A percentile compares a stretch with the other conserved stretches of the same genome.
Conservation (phyloP, 2,113 vertebrate genomes). For the Halcyon malimbica region DNA sequence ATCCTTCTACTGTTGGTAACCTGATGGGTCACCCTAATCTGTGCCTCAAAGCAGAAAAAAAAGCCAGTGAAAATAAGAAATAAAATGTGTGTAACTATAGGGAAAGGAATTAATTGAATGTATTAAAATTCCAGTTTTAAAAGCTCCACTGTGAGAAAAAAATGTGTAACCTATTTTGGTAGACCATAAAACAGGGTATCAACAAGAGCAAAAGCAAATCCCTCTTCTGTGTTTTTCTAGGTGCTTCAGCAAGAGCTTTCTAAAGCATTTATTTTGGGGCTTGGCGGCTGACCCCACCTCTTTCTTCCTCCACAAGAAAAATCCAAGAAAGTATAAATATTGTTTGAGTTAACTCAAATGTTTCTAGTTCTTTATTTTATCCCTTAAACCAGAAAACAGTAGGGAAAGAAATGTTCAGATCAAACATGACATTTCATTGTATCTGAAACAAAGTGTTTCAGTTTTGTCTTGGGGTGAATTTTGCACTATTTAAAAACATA, state of each 20-base stretch:
- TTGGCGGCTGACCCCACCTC: background rate
- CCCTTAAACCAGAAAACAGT: background rate
- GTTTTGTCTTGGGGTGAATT: background rate
- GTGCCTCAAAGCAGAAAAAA: background rate
- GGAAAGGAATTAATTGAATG: background rate
- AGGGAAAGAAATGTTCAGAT: background rate
- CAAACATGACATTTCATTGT: background rate
- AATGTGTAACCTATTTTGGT: background rate
- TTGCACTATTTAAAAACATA: slow-evolving; percentile 31
- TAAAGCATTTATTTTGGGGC: background rate
- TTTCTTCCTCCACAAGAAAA: background rate
- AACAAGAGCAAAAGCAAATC: background rate
- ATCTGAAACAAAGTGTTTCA: background rate
- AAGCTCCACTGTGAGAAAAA: background rate
- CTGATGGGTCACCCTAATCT: background rate
- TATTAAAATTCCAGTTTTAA: background rate
- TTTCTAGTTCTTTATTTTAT: background rate
- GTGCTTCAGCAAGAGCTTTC: background rate
- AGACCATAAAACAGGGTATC: background rate
- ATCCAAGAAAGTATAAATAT: background rate
- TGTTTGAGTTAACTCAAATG: background rate
- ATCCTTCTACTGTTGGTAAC: background rate
- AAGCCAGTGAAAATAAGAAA: background rate
- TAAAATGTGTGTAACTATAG: background rate
- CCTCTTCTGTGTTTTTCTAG: background rate